Conservation (phyloP, 2,113 vertebrate species). For the Donacobius atricapilla region DNA sequence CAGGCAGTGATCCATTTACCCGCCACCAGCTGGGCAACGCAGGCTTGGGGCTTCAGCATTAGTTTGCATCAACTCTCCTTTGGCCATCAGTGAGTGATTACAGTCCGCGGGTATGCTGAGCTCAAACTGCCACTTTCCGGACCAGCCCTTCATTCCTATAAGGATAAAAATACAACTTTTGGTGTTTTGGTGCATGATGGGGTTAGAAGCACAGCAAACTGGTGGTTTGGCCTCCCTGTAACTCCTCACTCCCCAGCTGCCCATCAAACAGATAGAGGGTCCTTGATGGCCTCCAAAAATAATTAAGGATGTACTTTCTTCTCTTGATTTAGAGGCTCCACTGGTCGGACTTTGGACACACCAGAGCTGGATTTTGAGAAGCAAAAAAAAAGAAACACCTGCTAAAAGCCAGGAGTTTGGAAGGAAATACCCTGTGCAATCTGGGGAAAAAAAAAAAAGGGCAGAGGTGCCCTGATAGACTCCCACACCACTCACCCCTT, state of each 20-base stretch:
- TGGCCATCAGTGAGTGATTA: neutral
- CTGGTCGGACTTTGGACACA: accelerated
- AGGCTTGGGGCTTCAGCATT: neutral
- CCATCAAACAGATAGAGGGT: neutral
- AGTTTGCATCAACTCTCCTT: neutral
- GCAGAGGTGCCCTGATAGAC: neutral
- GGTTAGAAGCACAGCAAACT: accelerated
- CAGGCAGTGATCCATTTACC: neutral
- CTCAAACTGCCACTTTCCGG: neutral
- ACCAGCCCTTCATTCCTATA: neutral
- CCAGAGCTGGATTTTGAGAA: neutral
- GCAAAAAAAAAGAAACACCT: neutral
- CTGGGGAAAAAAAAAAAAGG: neutral
- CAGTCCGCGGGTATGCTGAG: neutral
- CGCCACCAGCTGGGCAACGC: neutral
- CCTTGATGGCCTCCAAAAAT: neutral
- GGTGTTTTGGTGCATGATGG: neutral
- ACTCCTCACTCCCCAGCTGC: neutral
- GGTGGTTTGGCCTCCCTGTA: neutral
- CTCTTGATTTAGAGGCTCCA: neutral
- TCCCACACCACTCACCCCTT: neutral
- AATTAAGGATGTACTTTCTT: neutral
- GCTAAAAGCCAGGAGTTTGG: neutral
- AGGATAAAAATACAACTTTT: neutral
- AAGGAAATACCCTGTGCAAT: neutral